Conservation (phyloP, 2,797 vertebrate species). For the Alfaro cultratus region DNA sequence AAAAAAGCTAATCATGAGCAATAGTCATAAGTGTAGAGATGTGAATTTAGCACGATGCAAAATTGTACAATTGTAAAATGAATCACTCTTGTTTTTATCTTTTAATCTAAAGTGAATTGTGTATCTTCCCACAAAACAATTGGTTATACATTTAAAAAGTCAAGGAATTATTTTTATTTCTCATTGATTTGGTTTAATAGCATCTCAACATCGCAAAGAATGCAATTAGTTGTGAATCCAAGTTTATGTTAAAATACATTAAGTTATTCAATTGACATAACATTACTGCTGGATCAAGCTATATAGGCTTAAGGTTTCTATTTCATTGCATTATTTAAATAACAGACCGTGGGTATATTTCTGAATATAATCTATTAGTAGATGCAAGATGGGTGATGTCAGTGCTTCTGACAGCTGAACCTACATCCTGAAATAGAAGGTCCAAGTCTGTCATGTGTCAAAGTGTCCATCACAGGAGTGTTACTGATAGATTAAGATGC, state of each 20-base stretch:
- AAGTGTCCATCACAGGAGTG: constrained; percentile 58
- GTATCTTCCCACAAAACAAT: background rate
- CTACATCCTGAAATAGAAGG: constrained; percentile 61
- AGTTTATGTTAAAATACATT: background rate
- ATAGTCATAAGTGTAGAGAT: background rate
- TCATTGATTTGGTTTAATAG: background rate
- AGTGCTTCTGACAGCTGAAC: constrained; percentile 62
- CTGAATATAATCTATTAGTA: constrained; percentile 19
- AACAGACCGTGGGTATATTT: background rate
- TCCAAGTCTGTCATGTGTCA: constrained; percentile 68
- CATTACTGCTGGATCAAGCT: background rate
- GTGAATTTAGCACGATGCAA: background rate
- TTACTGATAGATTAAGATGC: constrained; percentile 67
- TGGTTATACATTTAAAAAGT: background rate
- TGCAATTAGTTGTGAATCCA: background rate
- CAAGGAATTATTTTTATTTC: background rate
- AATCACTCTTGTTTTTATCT: background rate
- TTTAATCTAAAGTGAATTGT: background rate
- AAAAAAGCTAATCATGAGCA: background rate
- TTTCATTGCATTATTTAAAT: background rate
- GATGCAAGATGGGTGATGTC: constrained; percentile 42
- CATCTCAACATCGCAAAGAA: background rate
- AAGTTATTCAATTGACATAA: background rate
- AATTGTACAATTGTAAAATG: background rate
- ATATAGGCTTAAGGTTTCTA: background rate